phyloP scores from a whole-genome alignment of 2,113 vertebrate genomes.

The Forbesichthys papilliferus region DNA sequence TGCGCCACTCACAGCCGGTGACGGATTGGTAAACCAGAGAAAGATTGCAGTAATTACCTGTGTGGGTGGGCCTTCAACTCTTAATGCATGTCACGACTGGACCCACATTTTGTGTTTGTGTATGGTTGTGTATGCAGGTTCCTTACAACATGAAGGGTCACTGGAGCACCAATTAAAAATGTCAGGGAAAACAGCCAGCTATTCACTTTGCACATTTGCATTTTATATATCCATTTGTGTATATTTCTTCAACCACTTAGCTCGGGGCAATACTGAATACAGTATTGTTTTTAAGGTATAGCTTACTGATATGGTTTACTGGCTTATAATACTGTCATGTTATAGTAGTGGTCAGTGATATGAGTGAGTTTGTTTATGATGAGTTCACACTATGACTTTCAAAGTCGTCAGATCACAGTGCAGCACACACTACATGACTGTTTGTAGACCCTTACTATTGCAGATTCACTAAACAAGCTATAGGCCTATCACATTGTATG shows the following conservation, averaged over 20 bases:
- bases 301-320: too few species aligned
- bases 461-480: too few species aligned
- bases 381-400: too few species aligned
- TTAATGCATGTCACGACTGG: constrained; percentile 38
- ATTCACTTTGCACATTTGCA: constrained; percentile 20
- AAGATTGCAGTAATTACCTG: constrained; percentile 48
- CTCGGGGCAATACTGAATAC: not conserved
- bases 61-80: constrained; percentile 52
- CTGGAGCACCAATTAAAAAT: constrained; percentile 54
- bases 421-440: too few species aligned
- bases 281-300: not conserved
- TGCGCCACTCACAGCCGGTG: constrained; percentile 27
- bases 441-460: too few species aligned
- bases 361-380: too few species aligned
- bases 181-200: constrained; percentile 42
- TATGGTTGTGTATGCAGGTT: constrained; percentile 7
- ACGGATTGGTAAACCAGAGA: constrained; percentile 36
- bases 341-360: too few species aligned
- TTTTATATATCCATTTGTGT: constrained; percentile 23
- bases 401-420: too few species aligned
- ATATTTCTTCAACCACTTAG: constrained; percentile 32
- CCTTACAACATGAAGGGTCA: constrained; percentile 44
- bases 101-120: constrained; percentile 22
- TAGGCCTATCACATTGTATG: too few species aligned
- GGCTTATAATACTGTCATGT: too few species aligned